Evolutionary conservation across 2,797 vertebrate species (phyloP).

Genomic region (Rhabdomys pumilio): DNA sequence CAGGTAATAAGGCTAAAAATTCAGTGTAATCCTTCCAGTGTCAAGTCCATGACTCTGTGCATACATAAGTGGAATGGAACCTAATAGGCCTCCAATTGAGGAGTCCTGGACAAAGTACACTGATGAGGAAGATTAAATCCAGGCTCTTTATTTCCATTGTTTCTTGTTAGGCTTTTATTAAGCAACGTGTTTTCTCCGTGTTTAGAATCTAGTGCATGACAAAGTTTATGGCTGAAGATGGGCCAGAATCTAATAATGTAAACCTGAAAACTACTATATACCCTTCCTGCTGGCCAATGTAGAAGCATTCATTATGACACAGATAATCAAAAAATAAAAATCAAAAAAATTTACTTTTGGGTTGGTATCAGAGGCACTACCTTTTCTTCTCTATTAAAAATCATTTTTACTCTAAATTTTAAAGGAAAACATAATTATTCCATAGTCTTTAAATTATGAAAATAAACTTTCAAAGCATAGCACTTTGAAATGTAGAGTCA

Average conservation of each 20-base stretch:
- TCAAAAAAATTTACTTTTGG: not conserved
- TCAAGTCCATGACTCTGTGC: not conserved
- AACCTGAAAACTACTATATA: not conserved
- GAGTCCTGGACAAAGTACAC: not conserved
- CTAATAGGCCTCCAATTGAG: not conserved
- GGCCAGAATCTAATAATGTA: not conserved
- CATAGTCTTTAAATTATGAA: constrained; percentile 11
- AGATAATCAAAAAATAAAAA: not conserved
- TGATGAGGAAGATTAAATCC: not conserved
- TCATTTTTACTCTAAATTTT: not conserved
- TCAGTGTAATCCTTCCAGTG: not conserved
- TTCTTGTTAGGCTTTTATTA: not conserved
- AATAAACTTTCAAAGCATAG: not conserved
- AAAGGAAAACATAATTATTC: not conserved
- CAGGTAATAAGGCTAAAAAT: not conserved
- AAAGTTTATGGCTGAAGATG: not conserved
- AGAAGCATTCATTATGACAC: not conserved
- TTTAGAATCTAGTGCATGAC: not conserved
- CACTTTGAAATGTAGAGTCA: not conserved
- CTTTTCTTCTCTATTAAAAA: not conserved
- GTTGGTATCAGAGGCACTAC: not conserved
- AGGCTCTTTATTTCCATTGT: not conserved
- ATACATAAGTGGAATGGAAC: not conserved
- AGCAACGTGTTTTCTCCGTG: not conserved
- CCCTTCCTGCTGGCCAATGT: not conserved